Evolutionary conservation across 1,140 invertebrate genomes (phyloP).

Genomic region (Drosophila orosa): DNA sequence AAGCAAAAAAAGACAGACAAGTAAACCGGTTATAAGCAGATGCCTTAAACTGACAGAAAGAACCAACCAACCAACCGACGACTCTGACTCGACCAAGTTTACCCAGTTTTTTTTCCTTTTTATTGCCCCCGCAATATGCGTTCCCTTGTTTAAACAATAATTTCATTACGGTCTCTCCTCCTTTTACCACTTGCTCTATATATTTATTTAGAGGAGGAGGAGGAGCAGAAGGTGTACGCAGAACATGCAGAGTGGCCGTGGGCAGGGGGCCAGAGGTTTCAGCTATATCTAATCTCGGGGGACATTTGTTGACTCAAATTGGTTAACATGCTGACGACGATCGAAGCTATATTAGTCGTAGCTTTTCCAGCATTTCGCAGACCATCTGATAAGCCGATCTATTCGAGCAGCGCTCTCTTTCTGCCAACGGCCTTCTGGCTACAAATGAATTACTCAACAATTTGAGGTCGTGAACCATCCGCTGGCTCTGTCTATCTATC

Average conservation of each 20-base stretch:
- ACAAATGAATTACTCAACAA: slow-evolving; percentile 78
- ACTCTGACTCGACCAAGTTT: slow-evolving; percentile 55
- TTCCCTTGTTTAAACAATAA: slow-evolving; percentile 53
- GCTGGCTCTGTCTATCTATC: slow-evolving; percentile 28
- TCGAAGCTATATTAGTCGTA: slow-evolving; percentile 40
- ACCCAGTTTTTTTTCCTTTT: slow-evolving; percentile 56
- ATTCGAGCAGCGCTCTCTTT: slow-evolving; percentile 15
- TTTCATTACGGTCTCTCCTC: slow-evolving; percentile 35
- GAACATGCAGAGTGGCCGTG: slow-evolving; percentile 50
- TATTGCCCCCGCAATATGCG: slow-evolving; percentile 37
- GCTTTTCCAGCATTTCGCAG: slow-evolving; percentile 1
- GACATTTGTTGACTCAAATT: slow-evolving; percentile 82
- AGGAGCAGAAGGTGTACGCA: not conserved
- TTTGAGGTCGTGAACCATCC: slow-evolving; percentile 57
- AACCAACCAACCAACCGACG: not conserved
- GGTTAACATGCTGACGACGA: slow-evolving; percentile 80
- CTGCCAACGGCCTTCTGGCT: slow-evolving; percentile 62
- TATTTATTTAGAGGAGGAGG: slow-evolving; percentile 26
- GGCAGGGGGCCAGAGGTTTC: slow-evolving; percentile 18
- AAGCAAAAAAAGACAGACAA: slow-evolving; percentile 30
- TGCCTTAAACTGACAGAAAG: slow-evolving; percentile 36
- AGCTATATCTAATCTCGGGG: slow-evolving; percentile 75
- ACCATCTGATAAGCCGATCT: slow-evolving; percentile 52
- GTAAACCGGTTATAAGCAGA: slow-evolving; percentile 62
- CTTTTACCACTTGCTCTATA: slow-evolving; percentile 34